Percentiles rank a stretch among this genome's conserved stretches.
Conservation (phyloP, 2,113 vertebrate species). For the Carettochelys insculpta region DNA sequence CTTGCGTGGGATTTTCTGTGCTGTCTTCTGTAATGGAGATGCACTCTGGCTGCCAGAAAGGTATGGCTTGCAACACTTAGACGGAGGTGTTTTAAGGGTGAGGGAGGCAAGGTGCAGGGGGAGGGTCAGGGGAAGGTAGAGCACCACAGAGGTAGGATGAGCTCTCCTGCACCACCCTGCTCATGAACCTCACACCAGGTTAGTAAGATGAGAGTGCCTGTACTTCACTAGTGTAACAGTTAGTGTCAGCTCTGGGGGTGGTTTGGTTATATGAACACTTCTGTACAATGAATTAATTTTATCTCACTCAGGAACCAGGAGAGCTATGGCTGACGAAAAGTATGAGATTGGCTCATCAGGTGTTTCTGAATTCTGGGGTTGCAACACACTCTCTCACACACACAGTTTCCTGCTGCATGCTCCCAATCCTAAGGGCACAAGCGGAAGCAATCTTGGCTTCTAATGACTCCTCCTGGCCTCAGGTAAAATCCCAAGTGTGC, state of each 20-base stretch:
- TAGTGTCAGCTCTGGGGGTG: background rate
- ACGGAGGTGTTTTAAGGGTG: background rate
- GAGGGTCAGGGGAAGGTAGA: no score
- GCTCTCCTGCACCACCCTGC: background rate
- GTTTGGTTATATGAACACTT: background rate
- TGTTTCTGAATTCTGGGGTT: background rate
- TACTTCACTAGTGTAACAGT: rapidly evolving
- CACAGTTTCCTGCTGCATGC: rapidly evolving
- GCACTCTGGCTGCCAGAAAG: background rate
- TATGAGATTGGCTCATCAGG: rapidly evolving
- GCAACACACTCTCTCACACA: background rate
- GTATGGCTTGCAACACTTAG: background rate
- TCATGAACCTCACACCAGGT: slow-evolving; percentile 27
- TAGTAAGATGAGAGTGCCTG: background rate
- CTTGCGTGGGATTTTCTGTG: background rate
- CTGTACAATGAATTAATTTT: rapidly evolving
- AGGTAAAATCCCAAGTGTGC: no score
- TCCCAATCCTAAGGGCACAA: background rate
- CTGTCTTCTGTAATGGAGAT: background rate
- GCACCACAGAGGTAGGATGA: slow-evolving; percentile 1
- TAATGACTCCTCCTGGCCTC: no score
- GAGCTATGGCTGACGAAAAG: rapidly evolving
- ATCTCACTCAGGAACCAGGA: rapidly evolving
- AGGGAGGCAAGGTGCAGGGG: no score
- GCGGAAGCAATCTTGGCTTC: no score